Evolutionary conservation across 1,140 invertebrate species (phyloP), one percentile per base, ranked within the genome.

Genomic region (Kradibia gibbosae): DNA sequence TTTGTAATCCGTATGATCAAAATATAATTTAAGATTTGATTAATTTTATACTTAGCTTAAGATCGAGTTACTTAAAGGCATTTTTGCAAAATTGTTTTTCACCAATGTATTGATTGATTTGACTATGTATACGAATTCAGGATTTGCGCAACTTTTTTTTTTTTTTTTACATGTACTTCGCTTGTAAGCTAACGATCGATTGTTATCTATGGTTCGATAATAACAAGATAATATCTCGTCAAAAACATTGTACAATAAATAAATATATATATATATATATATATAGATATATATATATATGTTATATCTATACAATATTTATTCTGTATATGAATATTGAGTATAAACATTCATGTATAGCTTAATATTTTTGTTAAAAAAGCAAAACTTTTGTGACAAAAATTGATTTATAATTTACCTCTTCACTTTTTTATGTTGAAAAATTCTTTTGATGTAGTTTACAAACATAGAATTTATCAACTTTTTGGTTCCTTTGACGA

Each of bases 331-430:
- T 50, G 45, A 22, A 72, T 72, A 31, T 25, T 60, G 31, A 72
- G 50, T 62, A 55, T 57, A 75, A 77, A 57, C 60, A 42, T n/a
- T 77, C 22, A 83, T 83, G 82, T 83, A 83, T 22, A 83, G 62
- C 42, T 78, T 78, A n/a, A 81, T 83, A 83, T 83, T 83, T 83
- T 81, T 83, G 73, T 83, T 83, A 77, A 77, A 80, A 83, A 81
- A 81, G 20, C 60, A 2, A 82, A 45, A 48, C 28, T 82, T 82
- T 72, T 72, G 13, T 53, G 36, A 78, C 50, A 62, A 77, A 77
- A 45, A 0, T 20, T 71, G n/a, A 5, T 71, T 28, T 75, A 48
- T 71, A 20, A 74, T 71, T 81, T 81, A 81, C 80, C 80, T 81
- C 72, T 57, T 81, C 57, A 81, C 73, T 45, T 72, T 67, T 67